phyloP scores from a whole-genome alignment of 2,888 invertebrate genomes.

The Tigriopus californicus region DNA sequence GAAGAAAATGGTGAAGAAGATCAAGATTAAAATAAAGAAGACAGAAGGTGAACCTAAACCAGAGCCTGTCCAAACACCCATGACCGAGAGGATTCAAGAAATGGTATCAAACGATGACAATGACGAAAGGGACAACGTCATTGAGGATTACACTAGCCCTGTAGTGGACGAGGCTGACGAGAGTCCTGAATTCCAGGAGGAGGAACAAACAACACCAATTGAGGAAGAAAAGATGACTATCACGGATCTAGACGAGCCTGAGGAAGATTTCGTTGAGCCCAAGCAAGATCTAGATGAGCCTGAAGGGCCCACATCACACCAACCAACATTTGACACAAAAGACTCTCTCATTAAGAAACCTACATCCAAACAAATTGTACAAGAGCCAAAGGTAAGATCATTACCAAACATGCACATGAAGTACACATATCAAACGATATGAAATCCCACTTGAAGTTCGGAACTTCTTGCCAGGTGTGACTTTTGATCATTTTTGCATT shows the following conservation, averaged over 20 bases:
- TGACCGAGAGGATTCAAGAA: neutral
- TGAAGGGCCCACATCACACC: no score
- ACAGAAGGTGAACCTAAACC: neutral
- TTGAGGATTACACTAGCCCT: neutral
- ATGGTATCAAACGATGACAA: neutral
- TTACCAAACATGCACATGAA: no score
- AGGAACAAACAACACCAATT: slow-evolving; percentile 25
- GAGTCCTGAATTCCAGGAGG: slow-evolving; percentile 20
- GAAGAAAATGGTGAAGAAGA: slow-evolving; percentile 2
- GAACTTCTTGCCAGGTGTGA: no score
- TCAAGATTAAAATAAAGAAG: neutral
- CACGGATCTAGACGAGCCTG: slow-evolving; percentile 9
- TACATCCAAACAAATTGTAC: no score
- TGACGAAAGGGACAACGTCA: neutral
- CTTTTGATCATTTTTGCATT: no score
- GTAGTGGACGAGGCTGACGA: neutral
- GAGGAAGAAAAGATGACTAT: slow-evolving; percentile 22
- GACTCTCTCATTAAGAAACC: no score
- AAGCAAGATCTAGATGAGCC: no score
- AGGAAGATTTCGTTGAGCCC: no score
- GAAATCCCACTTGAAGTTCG: no score
- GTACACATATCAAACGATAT: no score
- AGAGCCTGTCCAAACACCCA: neutral
- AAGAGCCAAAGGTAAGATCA: no score
- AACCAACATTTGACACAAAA: no score